Evolutionary conservation across 2,888 invertebrate species (phyloP).

Genomic region (Scaptomyza caliginosa): DNA sequence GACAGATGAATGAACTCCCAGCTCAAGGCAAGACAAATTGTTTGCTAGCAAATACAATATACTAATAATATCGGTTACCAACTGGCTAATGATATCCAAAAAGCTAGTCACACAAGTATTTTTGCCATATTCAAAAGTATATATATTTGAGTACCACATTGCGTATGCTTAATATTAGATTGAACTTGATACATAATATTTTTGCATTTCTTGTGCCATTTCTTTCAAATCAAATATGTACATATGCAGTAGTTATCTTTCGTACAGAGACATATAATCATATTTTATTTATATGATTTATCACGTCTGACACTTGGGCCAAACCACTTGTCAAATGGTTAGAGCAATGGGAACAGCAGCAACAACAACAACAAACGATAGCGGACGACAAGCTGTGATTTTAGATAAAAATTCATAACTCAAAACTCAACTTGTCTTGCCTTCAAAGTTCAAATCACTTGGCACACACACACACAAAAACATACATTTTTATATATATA

Average conservation of each 20-base stretch:
- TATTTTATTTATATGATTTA: slow-evolving; percentile 68
- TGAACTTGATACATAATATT: slow-evolving; percentile 25
- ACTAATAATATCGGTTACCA: background rate
- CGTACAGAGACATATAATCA: slow-evolving; percentile 8
- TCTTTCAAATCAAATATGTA: slow-evolving; percentile 33
- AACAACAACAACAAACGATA: slow-evolving; percentile 38
- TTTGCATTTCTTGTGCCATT: slow-evolving; percentile 47
- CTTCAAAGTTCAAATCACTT: slow-evolving; percentile 80
- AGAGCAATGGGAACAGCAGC: slow-evolving; percentile 36
- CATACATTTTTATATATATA: too few species aligned
- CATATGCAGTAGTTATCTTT: too few species aligned
- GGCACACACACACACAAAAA: slow-evolving; percentile 50
- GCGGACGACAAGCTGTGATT: slow-evolving; percentile 73
- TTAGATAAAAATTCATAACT: slow-evolving; percentile 79
- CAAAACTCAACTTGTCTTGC: slow-evolving; percentile 77
- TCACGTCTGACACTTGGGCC: slow-evolving; percentile 77
- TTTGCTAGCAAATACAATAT: slow-evolving; percentile 1
- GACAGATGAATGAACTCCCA: slow-evolving; percentile 29
- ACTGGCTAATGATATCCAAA: background rate
- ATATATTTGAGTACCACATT: slow-evolving; percentile 21
- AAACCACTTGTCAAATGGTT: slow-evolving; percentile 76
- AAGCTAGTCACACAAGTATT: slow-evolving; percentile 6
- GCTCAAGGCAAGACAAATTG: slow-evolving; percentile 32
- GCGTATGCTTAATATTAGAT: slow-evolving; percentile 56
- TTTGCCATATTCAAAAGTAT: background rate